Percentiles rank a stretch among this genome's conserved stretches.
These are phyloP conservation scores for Ceuthmochares aereus DNA, from an alignment of 2,113 vertebrate genomes.

Conservation along the genomic window DNA sequence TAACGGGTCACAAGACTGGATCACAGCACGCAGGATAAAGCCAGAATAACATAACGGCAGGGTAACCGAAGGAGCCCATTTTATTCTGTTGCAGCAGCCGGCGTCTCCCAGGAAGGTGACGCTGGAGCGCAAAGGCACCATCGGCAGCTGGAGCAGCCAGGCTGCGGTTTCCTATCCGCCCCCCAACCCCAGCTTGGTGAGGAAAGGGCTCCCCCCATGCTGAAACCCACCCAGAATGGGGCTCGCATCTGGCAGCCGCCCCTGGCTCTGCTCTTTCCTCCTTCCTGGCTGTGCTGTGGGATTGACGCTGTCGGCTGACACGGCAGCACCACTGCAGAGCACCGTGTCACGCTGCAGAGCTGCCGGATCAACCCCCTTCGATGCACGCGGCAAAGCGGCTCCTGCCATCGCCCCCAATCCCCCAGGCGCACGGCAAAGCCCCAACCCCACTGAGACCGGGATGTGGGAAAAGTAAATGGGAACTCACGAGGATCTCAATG, in stretches of 20 bases:
- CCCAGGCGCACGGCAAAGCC: not conserved
- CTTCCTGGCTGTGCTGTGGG: too few species aligned
- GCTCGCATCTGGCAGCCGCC: not conserved
- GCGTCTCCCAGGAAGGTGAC: not conserved
- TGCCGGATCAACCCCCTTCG: not conserved
- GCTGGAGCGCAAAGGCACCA: not conserved
- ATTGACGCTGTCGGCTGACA: not conserved
- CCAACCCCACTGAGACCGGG: too few species aligned
- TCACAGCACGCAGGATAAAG: fast-evolving
- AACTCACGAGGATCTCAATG: too few species aligned
- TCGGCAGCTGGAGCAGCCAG: not conserved
- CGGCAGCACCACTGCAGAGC: not conserved
- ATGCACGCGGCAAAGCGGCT: fast-evolving
- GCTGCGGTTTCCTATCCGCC: too few species aligned
- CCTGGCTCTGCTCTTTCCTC: not conserved
- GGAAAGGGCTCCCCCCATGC: not conserved
- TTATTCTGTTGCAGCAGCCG: not conserved
- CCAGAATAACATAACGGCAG: not conserved
- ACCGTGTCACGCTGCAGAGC: not conserved
- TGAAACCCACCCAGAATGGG: not conserved
- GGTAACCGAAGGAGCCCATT: not conserved
- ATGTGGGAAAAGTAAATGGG: too few species aligned
- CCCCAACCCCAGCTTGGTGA: too few species aligned
- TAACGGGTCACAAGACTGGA: fast-evolving
- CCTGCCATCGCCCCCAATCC: fast-evolving